Percentiles rank a stretch among this genome's conserved stretches.
Evolutionary conservation across 2,888 invertebrate species (phyloP).

Genomic region (Dicyrtomina minuta): DNA sequence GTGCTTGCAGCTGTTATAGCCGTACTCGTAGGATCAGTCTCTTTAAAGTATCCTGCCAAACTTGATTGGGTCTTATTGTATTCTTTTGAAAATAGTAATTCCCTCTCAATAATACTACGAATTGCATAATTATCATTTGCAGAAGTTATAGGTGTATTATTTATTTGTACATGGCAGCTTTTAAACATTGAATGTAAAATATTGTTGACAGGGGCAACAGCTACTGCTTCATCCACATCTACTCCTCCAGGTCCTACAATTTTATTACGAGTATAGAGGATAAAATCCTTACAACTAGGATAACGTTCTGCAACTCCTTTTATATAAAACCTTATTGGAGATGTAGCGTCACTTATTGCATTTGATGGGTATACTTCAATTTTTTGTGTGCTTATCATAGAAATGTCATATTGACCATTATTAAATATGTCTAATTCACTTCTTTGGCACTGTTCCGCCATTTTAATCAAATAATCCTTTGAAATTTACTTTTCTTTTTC

Average conservation of each 20-base stretch:
- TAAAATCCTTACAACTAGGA: too few relatives aligned
- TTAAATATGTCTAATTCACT: slow-evolving; percentile 36
- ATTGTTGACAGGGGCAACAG: slow-evolving; percentile 34
- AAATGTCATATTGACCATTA: slow-evolving; percentile 33
- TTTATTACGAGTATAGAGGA: slow-evolving; percentile 20
- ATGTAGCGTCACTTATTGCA: background rate
- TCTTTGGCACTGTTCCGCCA: slow-evolving; percentile 12
- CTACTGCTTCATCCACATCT: slow-evolving; percentile 5
- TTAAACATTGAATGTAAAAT: slow-evolving; percentile 33
- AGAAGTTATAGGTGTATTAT: slow-evolving; percentile 8
- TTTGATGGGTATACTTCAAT: slow-evolving; percentile 17
- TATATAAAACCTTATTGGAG: slow-evolving; percentile 34
- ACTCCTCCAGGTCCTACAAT: slow-evolving; percentile 7
- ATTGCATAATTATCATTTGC: slow-evolving; percentile 4
- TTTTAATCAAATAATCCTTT: background rate
- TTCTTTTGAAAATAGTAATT: slow-evolving; percentile 9
- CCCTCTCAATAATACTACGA: slow-evolving; percentile 6
- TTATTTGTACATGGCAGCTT: slow-evolving; percentile 24
- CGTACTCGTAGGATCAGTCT: slow-evolving; percentile 26
- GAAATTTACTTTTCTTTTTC: background rate
- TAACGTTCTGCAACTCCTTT: slow-evolving; percentile 37
- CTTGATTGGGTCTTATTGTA: slow-evolving; percentile 22
- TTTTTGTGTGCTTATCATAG: background rate
- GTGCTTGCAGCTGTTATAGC: slow-evolving; percentile 4
- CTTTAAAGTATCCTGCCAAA: slow-evolving; percentile 33